Conservation (phyloP, 2,113 vertebrate species). For the Acanthisitta chloris region DNA sequence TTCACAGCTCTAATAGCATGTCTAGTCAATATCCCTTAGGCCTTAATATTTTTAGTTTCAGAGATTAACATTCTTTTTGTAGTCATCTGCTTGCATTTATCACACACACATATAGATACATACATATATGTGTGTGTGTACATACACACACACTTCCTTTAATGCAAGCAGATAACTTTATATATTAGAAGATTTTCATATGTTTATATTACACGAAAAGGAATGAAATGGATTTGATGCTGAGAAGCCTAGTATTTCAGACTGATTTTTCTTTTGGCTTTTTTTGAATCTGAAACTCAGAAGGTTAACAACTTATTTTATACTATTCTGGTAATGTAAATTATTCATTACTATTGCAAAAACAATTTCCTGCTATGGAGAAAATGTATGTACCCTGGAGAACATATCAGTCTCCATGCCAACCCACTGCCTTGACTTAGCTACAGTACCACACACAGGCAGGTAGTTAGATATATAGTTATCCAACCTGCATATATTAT, state of each 20-base stretch:
- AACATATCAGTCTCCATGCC: background rate
- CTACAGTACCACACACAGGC: conserved; percentile 30
- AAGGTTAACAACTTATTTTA: background rate
- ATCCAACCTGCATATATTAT: conserved; percentile 41
- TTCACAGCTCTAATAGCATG: background rate
- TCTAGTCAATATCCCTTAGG: conserved; percentile 27
- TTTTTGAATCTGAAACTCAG: background rate
- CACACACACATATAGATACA: background rate
- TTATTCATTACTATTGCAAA: background rate
- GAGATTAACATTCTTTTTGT: background rate
- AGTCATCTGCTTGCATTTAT: background rate
- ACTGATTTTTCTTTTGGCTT: background rate
- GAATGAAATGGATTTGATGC: background rate
- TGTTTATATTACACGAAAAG: background rate
- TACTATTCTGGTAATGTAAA: background rate
- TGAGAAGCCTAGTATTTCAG: background rate
- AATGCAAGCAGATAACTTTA: background rate
- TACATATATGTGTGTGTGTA: no score
- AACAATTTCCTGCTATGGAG: background rate
- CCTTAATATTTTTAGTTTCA: conserved; percentile 32
- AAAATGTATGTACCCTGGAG: background rate
- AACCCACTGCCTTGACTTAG: background rate
- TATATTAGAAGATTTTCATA: background rate
- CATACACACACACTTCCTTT: background rate
- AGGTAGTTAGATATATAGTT: background rate